Conservation (phyloP, 2,797 vertebrate genomes). For the Podarcis siculus region DNA sequence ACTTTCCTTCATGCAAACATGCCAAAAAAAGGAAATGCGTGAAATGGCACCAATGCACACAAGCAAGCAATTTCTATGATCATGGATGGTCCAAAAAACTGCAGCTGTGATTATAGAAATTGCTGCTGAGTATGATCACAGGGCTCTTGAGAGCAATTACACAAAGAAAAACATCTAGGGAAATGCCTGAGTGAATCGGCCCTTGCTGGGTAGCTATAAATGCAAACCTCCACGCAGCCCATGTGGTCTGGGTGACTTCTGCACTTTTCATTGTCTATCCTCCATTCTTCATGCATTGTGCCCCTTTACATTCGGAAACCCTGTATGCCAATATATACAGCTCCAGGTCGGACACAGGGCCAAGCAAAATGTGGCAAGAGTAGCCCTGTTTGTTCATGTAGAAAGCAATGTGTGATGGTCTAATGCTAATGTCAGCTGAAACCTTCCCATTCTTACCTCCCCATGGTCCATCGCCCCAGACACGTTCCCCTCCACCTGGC, state of each 20-base stretch:
- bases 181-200: neutral
- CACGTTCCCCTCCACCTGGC: too few relatives aligned
- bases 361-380: too few relatives aligned
- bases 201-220: neutral
- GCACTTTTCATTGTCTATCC: neutral
- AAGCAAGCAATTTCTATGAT: neutral
- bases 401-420: too few relatives aligned
- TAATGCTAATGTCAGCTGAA: neutral
- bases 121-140: neutral
- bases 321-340: neutral
- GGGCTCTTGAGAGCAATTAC: neutral
- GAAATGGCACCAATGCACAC: neutral
- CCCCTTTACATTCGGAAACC: neutral
- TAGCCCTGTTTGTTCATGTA: neutral
- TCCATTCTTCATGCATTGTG: neutral
- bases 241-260: neutral
- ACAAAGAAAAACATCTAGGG: neutral
- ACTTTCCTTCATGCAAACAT: neutral
- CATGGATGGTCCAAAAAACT: neutral
- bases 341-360: neutral
- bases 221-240: neutral
- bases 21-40: neutral
- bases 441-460: neutral
- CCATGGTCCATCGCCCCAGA: neutral
- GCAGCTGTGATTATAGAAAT: constrained; percentile 6